Base-by-base conservation (phyloP, 1,140 invertebrate genomes). In the Littorina saxatilis region DNA sequence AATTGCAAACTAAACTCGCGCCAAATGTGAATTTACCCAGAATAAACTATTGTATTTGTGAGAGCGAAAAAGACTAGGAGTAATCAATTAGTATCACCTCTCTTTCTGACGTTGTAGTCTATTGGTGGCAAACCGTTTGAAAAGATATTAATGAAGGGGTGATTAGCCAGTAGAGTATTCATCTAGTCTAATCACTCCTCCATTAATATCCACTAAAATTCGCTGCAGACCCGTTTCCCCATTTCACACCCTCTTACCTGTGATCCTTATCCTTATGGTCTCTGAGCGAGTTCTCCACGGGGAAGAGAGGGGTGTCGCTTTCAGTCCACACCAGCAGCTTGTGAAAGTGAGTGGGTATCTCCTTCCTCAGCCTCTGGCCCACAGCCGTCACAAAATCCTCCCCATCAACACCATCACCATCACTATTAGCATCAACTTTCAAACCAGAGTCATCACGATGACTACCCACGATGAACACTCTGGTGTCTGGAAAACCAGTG, bases 311-410 rank as follows among this genome's bases (percentile, higher is more conserved):
- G 13, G 61, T 82, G 73, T 86, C 85, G 1, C 74, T 29, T 50
- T 82, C 72, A n/a, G 85, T 87, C 86, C 86, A 87, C 5, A 87
- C 83, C 35, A 87, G 37, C 78, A 87, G 84, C 52, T 85, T 87
- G 58, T 87, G 83, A 50, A 82, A 87, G 29, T 79, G 76, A 9
- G 82, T 39, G 7, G 83, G 86, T n/a, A 87, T 27, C 29, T 68
- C 40, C n/a, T 63, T 76, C 40, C 80, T 39, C 37, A 87, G 79
- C 50, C 66, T 35, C 7, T 81, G 72, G 0, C 74, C 76, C 50
- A 85, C 68, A 17, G 35, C 23, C 4, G 43, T 39, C 23, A 82
- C 76, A 29, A 78, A 32, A 37, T 78, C 55, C 35, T 23, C 58
- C 20, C n/a, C 58, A 7, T 23, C 58, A 5, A 11, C 27, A 4